Base-by-base conservation (phyloP, 2,888 invertebrate genomes). In the Crepidodera aurea region DNA sequence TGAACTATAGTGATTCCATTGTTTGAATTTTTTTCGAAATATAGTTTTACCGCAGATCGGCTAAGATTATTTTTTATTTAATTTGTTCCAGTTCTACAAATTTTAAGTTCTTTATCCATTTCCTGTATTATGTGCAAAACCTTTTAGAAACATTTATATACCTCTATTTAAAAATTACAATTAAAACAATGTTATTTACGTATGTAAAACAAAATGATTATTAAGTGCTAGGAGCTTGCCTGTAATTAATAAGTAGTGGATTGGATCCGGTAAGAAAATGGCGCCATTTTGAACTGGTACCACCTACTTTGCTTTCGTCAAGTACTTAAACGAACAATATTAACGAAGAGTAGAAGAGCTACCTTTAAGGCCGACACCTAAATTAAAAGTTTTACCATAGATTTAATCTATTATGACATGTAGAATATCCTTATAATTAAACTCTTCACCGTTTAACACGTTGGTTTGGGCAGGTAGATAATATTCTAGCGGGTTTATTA, bases 391-490 rank as follows among this genome's bases (percentile, higher is more conserved):
- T 54, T 25, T 48, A 60, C 54, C 37, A 54, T 54, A 60, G 60
- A 60, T 60, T 44, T 60, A 54, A 60, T 60, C 60, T 60, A 54
- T 53, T 54, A 54, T 60, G 60, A 60, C 60, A 48, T 60, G 53
- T 53, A 25, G 25, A 60, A 46, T 54, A 60, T 60, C 53, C 39
- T 54, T 60, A 54, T 60, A 60, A 54, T 60, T 60, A 60, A 60
- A 54, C 29, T 18, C 53, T 19, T 27, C 39, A 54, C 34, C 44
- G 40, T 60, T 60, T 60, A 54, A 60, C 54, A 54, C 48, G 48
- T 39, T 60, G 48, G 42, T 48, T 60, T 44, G 29, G 39, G 54
- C 54, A 54, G 54, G 48, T 60, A 54, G 27, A 54, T 51, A 51
- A 46, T 22, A 60, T 53, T 60, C 39, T 54, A 54, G 48, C n/a